These are phyloP conservation scores for Anthrax anthrax DNA, from an alignment of 2,888 invertebrate genomes.

Conservation along the genomic window DNA sequence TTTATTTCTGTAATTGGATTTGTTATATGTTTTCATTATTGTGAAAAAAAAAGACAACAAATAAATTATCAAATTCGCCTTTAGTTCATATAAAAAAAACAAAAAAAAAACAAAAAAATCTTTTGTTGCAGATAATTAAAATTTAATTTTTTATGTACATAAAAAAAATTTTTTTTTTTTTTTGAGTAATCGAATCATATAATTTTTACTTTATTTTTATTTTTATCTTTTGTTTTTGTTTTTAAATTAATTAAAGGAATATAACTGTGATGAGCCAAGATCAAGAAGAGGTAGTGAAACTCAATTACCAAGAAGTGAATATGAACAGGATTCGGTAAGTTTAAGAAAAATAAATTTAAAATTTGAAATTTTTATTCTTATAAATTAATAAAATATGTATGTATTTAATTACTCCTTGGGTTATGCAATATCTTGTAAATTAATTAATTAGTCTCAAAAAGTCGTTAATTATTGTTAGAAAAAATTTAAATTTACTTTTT, in stretches of 20 bases:
- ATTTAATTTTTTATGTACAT: not conserved
- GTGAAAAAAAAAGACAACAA: no score
- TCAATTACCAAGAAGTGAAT: constrained; percentile 31
- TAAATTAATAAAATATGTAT: not conserved
- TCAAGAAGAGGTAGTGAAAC: constrained; percentile 35
- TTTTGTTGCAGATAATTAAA: not conserved
- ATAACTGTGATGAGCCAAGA: constrained; percentile 35
- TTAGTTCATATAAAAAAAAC: no score
- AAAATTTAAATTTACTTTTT: no score
- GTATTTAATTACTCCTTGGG: no score
- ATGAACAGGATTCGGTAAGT: constrained; percentile 35
- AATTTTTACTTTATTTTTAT: constrained; percentile 1
- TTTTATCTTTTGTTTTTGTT: not conserved
- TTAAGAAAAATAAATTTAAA: no score
- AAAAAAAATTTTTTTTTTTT: not conserved
- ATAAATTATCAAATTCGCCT: no score
- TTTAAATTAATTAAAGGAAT: constrained; percentile 24
- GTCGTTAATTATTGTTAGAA: no score
- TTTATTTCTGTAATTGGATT: no score
- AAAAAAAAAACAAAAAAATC: not conserved
- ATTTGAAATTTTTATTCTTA: no score
- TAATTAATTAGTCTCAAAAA: no score
- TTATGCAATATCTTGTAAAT: no score
- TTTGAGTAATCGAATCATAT: not conserved
- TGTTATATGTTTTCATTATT: no score